Percentiles rank a stretch among this genome's conserved stretches.
Evolutionary conservation across 2,797 vertebrate species (phyloP).

Genomic region (Phoebastria nigripes): DNA sequence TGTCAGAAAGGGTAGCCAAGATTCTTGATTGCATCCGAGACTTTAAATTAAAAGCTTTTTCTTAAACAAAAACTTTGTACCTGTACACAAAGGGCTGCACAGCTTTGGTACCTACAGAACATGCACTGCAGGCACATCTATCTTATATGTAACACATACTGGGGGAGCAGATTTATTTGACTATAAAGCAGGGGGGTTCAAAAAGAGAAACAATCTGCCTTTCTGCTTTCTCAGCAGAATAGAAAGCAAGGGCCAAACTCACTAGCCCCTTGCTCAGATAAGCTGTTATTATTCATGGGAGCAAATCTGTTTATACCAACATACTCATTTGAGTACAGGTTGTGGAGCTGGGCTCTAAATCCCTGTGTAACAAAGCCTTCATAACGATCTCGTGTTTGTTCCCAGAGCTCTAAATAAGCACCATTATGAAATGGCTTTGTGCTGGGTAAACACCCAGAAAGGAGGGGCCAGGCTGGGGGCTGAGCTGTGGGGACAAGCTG

Average conservation of each 20-base stretch:
- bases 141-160: not conserved
- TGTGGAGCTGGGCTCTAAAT: conserved; percentile 7
- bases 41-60: not conserved
- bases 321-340: not conserved
- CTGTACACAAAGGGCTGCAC: not conserved
- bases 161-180: not conserved
- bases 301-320: conserved; percentile 13
- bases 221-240: not conserved
- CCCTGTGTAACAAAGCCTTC: not conserved
- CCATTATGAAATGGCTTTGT: conserved; percentile 6
- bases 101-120: not conserved
- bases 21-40: not conserved
- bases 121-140: not conserved
- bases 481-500: not conserved
- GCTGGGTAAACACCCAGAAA: not conserved
- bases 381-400: not conserved
- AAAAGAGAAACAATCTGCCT: not conserved
- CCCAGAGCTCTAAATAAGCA: conserved; percentile 27
- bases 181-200: not conserved
- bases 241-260: not conserved
- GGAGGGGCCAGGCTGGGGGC: not conserved
- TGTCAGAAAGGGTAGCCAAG: not conserved
- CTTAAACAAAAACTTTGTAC: not conserved
- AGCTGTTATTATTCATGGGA: not conserved
- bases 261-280: not conserved